Percentiles rank a stretch among this genome's conserved stretches.
Evolutionary conservation across 2,113 vertebrate genomes (phyloP).

Genomic region (Neolamprologus caudopunctatus): DNA sequence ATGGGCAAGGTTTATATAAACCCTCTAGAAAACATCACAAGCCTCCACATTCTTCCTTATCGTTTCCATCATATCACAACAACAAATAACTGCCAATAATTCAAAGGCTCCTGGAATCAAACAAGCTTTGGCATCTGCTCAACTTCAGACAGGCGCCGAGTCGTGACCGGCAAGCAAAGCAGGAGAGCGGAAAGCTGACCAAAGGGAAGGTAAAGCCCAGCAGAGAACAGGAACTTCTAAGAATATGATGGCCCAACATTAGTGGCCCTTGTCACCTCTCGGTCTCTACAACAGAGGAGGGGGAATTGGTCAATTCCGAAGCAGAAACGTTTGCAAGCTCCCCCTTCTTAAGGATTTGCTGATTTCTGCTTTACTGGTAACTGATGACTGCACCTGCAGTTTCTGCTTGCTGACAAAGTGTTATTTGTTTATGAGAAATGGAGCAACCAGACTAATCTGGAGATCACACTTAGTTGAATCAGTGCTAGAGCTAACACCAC

Average conservation of each 20-base stretch:
- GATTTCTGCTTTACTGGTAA: neutral
- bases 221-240: neutral
- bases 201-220: neutral
- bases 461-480: neutral
- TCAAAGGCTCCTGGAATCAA: slow-evolving; percentile 34
- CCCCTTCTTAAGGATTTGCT: neutral
- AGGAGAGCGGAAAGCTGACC: neutral
- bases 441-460: neutral
- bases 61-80: slow-evolving; percentile 10
- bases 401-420: neutral
- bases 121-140: slow-evolving; percentile 26
- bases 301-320: neutral
- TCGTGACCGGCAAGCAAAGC: slow-evolving; percentile 42
- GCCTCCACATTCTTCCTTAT: neutral
- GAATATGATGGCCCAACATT: neutral
- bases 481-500: neutral
- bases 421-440: neutral
- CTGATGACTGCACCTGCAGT: neutral
- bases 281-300: neutral
- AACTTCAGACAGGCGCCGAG: slow-evolving; percentile 13
- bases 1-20: neutral
- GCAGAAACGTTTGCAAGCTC: neutral
- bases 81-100: slow-evolving; percentile 38
- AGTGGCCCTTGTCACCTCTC: neutral
- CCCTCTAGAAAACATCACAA: neutral